These are phyloP conservation scores for Spea multiplicata DNA, from an alignment of 2,113 vertebrate species.

Conservation along the genomic window DNA sequence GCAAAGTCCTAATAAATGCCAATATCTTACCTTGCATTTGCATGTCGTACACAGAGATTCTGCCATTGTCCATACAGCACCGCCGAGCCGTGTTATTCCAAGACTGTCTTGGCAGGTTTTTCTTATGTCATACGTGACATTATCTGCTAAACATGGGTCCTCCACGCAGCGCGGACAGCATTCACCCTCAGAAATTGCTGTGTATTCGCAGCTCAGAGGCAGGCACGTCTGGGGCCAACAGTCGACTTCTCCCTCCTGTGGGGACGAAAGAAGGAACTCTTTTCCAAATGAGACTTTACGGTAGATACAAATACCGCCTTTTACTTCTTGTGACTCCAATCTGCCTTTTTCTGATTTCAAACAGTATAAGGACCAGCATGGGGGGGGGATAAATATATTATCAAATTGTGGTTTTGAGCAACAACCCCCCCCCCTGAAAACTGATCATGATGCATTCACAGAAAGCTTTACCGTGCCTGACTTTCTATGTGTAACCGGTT, in stretches of 20 bases:
- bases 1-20: too few species aligned
- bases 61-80: slow-evolving; percentile 82
- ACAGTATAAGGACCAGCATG: too few species aligned
- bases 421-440: too few species aligned
- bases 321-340: too few species aligned
- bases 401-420: too few species aligned
- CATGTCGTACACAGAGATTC: slow-evolving; percentile 87
- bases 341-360: too few species aligned
- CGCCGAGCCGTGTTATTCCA: slow-evolving; percentile 78
- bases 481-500: too few species aligned
- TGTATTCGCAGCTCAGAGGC: slow-evolving; percentile 77
- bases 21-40: slow-evolving; percentile 84
- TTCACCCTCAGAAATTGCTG: slow-evolving; percentile 80
- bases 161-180: slow-evolving; percentile 88
- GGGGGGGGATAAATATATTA: too few species aligned
- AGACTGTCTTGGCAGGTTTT: slow-evolving; percentile 82
- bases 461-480: too few species aligned
- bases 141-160: slow-evolving; percentile 88
- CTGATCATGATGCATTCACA: too few species aligned
- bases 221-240: slow-evolving; percentile 90
- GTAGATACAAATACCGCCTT: too few species aligned
- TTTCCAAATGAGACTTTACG: too few species aligned
- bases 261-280: slow-evolving; percentile 16
- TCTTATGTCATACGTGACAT: slow-evolving; percentile 78
- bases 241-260: slow-evolving; percentile 84